Evolutionary conservation across 2,888 invertebrate genomes (phyloP).

Genomic region (Sarcophaga caerulescens): DNA sequence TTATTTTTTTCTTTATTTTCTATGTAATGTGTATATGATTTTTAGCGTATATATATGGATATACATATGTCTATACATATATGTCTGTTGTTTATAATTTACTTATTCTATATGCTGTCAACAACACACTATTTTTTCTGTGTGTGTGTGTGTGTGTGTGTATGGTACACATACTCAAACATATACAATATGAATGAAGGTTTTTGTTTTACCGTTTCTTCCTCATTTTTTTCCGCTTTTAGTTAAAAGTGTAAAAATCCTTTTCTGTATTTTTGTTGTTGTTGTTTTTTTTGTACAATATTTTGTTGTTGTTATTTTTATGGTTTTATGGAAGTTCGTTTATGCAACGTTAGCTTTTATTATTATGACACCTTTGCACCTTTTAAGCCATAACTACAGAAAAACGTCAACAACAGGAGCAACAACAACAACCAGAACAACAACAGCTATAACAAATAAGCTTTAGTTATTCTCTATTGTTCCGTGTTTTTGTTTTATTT

Average conservation of each 20-base stretch:
- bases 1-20: no score
- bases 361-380: conserved; percentile 70
- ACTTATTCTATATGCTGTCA: neutral
- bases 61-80: no score
- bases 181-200: neutral
- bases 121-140: neutral
- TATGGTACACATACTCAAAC: neutral
- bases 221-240: conserved; percentile 27
- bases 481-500: neutral
- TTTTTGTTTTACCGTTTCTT: neutral
- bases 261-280: conserved; percentile 43
- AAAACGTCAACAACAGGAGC: conserved; percentile 52
- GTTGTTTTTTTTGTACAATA: neutral
- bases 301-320: conserved; percentile 16
- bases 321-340: conserved; percentile 67
- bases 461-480: conserved; percentile 48
- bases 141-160: neutral
- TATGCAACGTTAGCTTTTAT: conserved; percentile 75
- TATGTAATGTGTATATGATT: no score
- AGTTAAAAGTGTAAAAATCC: conserved; percentile 63
- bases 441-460: conserved; percentile 19
- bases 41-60: no score
- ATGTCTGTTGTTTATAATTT: no score
- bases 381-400: conserved; percentile 32
- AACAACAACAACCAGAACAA: conserved; percentile 36